Base-by-base conservation (phyloP, 2,113 vertebrate species). In the Catharus minimus region DNA sequence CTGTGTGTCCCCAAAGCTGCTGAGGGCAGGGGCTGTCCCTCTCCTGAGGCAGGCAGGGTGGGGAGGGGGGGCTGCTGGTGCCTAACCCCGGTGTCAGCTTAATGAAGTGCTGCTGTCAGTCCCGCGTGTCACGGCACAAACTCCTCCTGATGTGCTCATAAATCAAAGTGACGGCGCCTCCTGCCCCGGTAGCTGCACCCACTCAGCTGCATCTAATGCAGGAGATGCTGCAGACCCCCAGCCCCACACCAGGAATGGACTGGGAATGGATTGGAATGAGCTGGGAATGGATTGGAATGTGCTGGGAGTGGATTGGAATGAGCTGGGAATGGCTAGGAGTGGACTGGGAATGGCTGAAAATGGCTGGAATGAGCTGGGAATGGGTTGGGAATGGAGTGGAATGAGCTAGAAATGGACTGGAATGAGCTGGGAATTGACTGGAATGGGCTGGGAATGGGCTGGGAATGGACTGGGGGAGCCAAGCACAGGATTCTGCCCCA, bases 71-170 rank as follows among this genome's bases (percentile, higher is more conserved):
- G 79, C 82, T 94, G 93, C 95, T 36, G 95, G 82, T 58, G 18
- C 92, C 94, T 96, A 90, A 95, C 96, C 96, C 94, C 86, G 3
- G 94, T 95, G 98, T 98, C 98, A 98, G 98, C 97, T 98, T 98
- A 99, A 98, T 98, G 98, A 99, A 98, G 97, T 98, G 98, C 97
- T 97, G 97, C 98, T 98, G 98, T 98, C 98, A 98, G 98, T 98
- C 98, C 94, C 94, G 95, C 96, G 96, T 98, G 98, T 98, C 98
- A 98, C 98, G 96, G 97, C 95, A 95, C 98, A 98, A 98, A 98
- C 98, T 98, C 97, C 98, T 98, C 98, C 97, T 99, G 99, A 99
- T 98, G 98, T 98, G 98, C 98, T 99, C 99, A 99, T 99, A 98
- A 97, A 99, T 99, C 99, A 99, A 98, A 97, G 97, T 98, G 99